Conservation (phyloP, 2,113 vertebrate genomes). For the Oreochromis niloticus region DNA sequence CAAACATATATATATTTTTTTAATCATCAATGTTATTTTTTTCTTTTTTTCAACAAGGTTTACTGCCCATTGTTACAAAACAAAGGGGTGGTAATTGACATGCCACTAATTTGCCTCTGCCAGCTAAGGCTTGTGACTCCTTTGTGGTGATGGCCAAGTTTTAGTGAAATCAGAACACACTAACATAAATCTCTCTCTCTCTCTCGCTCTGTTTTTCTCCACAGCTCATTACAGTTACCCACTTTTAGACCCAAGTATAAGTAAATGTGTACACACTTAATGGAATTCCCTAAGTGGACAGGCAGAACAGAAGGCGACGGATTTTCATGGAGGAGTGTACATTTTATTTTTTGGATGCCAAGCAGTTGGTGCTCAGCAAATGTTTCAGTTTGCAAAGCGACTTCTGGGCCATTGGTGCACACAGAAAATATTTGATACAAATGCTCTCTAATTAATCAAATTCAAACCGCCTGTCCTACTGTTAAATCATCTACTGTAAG, state of each 20-base stretch:
- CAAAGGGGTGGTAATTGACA: slow-evolving; percentile 29
- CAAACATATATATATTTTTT: background rate
- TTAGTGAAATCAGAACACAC: background rate
- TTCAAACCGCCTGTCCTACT: slow-evolving; percentile 19
- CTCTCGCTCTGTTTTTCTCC: background rate
- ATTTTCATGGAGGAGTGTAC: slow-evolving; percentile 18
- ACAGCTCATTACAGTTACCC: slow-evolving; percentile 40
- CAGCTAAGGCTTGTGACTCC: background rate
- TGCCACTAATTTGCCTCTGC: slow-evolving; percentile 12
- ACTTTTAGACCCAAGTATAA: slow-evolving; percentile 53
- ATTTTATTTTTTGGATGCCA: slow-evolving; percentile 37
- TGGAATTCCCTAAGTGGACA: slow-evolving; percentile 37
- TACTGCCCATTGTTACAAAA: background rate
- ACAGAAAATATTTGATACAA: slow-evolving; percentile 51
- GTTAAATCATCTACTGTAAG: slow-evolving; percentile 36
- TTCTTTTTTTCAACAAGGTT: background rate
- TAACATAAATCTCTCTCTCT: background rate
- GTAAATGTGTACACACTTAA: slow-evolving; percentile 57
- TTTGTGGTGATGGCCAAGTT: background rate
- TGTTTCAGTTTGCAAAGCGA: slow-evolving; percentile 44
- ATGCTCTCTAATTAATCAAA: slow-evolving; percentile 65
- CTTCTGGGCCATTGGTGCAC: slow-evolving; percentile 34
- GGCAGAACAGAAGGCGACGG: slow-evolving; percentile 17
- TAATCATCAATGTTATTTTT: background rate
- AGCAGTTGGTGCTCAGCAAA: slow-evolving; percentile 42